phyloP scores from a whole-genome alignment of 2,797 vertebrate species.

The Propithecus perrieri region DNA sequence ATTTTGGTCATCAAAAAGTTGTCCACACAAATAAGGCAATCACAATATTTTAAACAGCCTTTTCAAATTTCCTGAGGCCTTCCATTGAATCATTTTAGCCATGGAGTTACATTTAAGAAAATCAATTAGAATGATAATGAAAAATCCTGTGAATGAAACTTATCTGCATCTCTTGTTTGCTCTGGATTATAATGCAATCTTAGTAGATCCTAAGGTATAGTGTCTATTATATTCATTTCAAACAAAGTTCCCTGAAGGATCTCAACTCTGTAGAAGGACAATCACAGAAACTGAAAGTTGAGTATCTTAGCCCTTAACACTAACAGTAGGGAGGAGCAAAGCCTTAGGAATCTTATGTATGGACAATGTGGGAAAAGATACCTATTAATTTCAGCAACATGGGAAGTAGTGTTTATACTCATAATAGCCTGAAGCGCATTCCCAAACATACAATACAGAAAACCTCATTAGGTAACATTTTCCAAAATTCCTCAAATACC shows the following conservation, averaged over 20 bases:
- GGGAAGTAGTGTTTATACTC: not conserved
- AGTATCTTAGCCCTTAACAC: not conserved
- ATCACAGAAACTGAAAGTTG: not conserved
- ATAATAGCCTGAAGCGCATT: not conserved
- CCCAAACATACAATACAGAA: not conserved
- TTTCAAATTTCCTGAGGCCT: not conserved
- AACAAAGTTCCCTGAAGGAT: not conserved
- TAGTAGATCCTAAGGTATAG: not conserved
- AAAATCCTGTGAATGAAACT: not conserved
- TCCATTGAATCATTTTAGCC: not conserved
- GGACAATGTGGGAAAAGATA: not conserved
- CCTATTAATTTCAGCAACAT: not conserved
- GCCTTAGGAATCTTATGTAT: not conserved
- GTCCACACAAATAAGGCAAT: not conserved
- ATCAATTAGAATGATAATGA: not conserved
- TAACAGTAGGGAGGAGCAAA: not conserved
- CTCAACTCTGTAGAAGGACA: not conserved
- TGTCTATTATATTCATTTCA: not conserved
- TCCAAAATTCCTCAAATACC: not conserved
- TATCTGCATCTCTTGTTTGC: not conserved
- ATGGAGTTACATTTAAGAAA: not conserved
- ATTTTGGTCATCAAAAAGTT: not conserved
- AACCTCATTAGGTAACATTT: not conserved
- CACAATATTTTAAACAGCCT: not conserved
- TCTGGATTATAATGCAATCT: not conserved